These are phyloP conservation scores for Antechinus flavipes DNA, from an alignment of 2,113 vertebrate species.

Conservation along the genomic window DNA sequence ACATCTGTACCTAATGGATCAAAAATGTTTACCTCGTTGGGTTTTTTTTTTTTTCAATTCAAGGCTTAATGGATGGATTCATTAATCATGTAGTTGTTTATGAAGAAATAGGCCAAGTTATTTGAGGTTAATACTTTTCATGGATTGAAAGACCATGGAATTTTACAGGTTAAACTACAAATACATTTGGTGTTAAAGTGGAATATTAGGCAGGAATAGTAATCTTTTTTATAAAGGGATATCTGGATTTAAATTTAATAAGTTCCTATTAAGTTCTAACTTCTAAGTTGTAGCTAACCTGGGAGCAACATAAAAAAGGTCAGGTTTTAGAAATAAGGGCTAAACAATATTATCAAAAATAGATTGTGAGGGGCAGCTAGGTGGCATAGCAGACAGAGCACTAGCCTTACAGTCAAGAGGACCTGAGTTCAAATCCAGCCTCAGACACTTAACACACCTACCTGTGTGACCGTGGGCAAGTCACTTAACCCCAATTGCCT, in stretches of 20 bases:
- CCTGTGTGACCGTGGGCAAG: no score
- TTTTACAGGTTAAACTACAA: slow-evolving; percentile 40
- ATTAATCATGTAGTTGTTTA: neutral
- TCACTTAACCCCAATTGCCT: no score
- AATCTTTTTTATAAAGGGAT: slow-evolving; percentile 25
- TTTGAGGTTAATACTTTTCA: slow-evolving; percentile 10
- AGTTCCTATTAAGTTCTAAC: no score
- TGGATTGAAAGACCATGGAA: neutral
- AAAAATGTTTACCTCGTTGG: slow-evolving; percentile 38
- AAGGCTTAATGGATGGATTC: slow-evolving; percentile 36
- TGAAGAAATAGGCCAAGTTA: slow-evolving; percentile 28
- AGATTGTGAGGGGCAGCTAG: neutral
- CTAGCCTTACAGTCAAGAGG: no score
- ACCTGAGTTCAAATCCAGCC: no score
- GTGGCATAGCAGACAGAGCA: no score
- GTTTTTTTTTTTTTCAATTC: slow-evolving; percentile 4
- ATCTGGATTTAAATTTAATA: neutral
- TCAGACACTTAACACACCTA: no score
- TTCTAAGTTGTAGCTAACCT: no score
- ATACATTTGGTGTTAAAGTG: neutral
- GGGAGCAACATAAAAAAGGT: neutral
- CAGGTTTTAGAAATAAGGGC: neutral
- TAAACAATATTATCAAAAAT: neutral
- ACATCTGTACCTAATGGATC: neutral
- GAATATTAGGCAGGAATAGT: neutral